A percentile compares a stretch with the other conserved stretches of the same genome.
Conservation (phyloP, 2,888 invertebrate species). For the Heterodera filipjevi region DNA sequence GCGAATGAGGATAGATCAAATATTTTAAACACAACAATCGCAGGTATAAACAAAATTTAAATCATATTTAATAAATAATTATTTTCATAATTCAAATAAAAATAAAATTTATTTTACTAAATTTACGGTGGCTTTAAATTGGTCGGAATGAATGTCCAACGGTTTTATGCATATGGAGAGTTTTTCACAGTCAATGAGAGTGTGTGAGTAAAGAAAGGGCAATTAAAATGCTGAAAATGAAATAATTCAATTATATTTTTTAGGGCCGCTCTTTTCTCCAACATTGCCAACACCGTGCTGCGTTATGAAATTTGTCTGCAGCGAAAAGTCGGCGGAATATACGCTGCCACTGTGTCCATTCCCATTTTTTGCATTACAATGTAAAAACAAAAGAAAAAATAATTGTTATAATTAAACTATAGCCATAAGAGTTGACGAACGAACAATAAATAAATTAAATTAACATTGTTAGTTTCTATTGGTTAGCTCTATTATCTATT, state of each 20-base stretch:
- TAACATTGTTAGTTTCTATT: too few species aligned
- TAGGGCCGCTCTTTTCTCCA: constrained; percentile 27
- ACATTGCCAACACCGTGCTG: constrained; percentile 30
- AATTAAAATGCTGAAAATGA: too few species aligned
- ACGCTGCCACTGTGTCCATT: constrained; percentile 28
- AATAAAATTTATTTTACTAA: neutral
- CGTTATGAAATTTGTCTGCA: constrained; percentile 30
- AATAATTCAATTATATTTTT: neutral
- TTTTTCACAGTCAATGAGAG: constrained; percentile 32
- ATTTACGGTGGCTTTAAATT: constrained; percentile 24
- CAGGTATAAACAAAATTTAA: neutral
- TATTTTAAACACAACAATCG: constrained; percentile 25
- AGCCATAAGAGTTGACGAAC: too few species aligned
- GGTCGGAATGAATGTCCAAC: constrained; percentile 23
- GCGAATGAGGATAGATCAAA: neutral
- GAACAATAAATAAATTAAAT: too few species aligned
- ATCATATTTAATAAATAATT: neutral
- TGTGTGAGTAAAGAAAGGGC: constrained; percentile 19
- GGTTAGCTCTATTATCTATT: too few species aligned
- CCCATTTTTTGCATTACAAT: constrained; percentile 33
- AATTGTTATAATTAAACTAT: too few species aligned
- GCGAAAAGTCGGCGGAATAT: constrained; percentile 23
- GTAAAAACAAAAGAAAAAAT: constrained; percentile 1
- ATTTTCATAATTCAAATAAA: too few species aligned
- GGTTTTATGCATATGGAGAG: constrained; percentile 32